Percentiles rank a stretch among this genome's conserved stretches.
phyloP scores from a whole-genome alignment of 2,888 invertebrate species.

The Drosophila formosana region DNA sequence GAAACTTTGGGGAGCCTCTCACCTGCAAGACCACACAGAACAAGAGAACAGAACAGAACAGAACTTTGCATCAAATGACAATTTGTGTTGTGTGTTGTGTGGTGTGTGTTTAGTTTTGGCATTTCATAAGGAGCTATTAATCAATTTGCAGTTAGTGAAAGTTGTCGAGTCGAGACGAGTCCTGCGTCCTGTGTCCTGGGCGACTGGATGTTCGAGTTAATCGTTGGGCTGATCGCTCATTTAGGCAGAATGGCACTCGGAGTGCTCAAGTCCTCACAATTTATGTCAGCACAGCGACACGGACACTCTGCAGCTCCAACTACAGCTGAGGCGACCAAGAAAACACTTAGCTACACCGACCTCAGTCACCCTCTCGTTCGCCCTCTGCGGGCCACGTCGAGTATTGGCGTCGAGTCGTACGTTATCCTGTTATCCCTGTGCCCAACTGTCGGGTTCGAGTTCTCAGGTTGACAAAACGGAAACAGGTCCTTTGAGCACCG shows the following conservation, averaged over 20 bases:
- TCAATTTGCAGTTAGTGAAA: conserved; percentile 13
- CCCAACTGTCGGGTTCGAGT: conserved; percentile 13
- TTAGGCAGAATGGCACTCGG: conserved; percentile 11
- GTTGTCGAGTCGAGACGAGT: not conserved
- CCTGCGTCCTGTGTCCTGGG: too few relatives aligned
- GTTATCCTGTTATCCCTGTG: conserved; percentile 15
- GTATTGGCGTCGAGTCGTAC: not conserved
- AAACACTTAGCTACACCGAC: conserved; percentile 45
- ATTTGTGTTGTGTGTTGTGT: not conserved
- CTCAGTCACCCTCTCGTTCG: not conserved
- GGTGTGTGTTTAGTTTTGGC: not conserved
- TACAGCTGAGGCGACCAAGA: conserved; percentile 19
- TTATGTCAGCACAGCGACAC: conserved; percentile 42
- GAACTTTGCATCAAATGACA: not conserved
- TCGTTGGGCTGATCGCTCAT: conserved; percentile 28
- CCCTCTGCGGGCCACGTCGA: too few relatives aligned
- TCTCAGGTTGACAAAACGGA: conserved; percentile 58
- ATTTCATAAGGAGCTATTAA: not conserved
- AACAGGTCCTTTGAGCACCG: conserved; percentile 63
- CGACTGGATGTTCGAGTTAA: not conserved
- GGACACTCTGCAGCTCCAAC: conserved; percentile 10
- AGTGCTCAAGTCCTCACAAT: conserved; percentile 50
- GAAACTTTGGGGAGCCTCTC: not conserved
- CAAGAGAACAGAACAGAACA: not conserved
- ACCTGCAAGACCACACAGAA: not conserved